Base-by-base conservation (phyloP, 1,140 invertebrate species). In the Drosophila triauraria region DNA sequence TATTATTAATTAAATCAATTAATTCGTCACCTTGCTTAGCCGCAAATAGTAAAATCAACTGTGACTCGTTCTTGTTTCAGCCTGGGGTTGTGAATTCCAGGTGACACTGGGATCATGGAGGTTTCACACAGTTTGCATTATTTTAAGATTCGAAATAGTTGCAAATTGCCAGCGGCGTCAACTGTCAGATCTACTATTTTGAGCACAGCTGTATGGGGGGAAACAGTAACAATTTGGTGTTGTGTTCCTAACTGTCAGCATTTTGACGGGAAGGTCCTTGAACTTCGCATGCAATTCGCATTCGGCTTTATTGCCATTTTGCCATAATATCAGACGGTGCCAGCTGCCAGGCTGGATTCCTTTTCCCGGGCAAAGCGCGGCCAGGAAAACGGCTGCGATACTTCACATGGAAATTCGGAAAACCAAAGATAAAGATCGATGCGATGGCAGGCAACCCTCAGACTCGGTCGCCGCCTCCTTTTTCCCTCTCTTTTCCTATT, bases 261-360 rank as follows among this genome's bases (percentile, higher is more conserved):
- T 70, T 70, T 69, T 71, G 46, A 43, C 43, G 50, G 63, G 23
- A 64, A 78, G 63, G 75, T 78, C 75, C 75, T 78, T 78, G 75
- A 78, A 77, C 75, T 57, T 76, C 35, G 60, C 50, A 13, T 64
- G 62, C 57, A 64, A 64, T 69, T 70, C 63, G 68, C 48, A 46
- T 27, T 30, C 38, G 30, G 7, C 44, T 46, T 57, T 59, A 53
- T 69, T 76, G 56, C 42, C 32, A 44, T 50, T 67, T 59, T 65
- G 57, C 46, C 59, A 65, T 46, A 62, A 62, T 44, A 35, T 44
- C 40, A 17, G 40, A 23, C 48, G 12, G 13, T 32, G 58, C 43
- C 79, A 59, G 57, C 71, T 56, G 69, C 68, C 27, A 30, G 47
- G 54, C 53, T 43, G 27, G 35, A 62, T 44, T 72, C 42, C 48